Conservation (phyloP, 2,888 invertebrate species). For the Cenopis cana region DNA sequence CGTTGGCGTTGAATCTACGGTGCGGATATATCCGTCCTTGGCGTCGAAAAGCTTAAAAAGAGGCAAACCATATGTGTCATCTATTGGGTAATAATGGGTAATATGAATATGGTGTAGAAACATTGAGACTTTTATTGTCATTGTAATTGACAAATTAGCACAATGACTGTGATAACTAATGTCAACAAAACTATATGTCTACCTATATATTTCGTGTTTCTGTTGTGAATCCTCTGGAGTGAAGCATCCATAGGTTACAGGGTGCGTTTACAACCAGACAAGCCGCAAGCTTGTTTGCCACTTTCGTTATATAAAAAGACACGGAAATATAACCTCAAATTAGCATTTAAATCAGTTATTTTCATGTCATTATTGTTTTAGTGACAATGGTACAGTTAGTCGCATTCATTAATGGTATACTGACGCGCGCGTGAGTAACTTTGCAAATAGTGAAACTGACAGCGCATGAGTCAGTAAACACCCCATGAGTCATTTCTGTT, state of each 20-base stretch:
- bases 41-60: too few species aligned
- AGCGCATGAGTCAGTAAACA: conserved; percentile 28
- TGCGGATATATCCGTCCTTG: too few species aligned
- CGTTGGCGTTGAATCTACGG: too few species aligned
- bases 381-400: conserved; percentile 38
- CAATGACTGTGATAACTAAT: not conserved
- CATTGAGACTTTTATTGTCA: too few species aligned
- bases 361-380: conserved; percentile 33
- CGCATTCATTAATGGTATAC: conserved; percentile 41
- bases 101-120: too few species aligned
- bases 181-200: not conserved
- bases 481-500: conserved; percentile 37
- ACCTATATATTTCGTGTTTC: not conserved
- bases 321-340: conserved; percentile 21
- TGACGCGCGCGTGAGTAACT: conserved; percentile 35
- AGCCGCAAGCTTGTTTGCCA: too few species aligned
- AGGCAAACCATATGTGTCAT: too few species aligned
- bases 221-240: too few species aligned
- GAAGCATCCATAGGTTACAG: too few species aligned
- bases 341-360: conserved; percentile 24
- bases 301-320: not conserved
- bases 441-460: conserved; percentile 35
- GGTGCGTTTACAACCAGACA: too few species aligned
- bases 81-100: too few species aligned
- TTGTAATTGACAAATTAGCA: not conserved